Conservation (phyloP, 2,113 vertebrate species). For the Rhea americana region DNA sequence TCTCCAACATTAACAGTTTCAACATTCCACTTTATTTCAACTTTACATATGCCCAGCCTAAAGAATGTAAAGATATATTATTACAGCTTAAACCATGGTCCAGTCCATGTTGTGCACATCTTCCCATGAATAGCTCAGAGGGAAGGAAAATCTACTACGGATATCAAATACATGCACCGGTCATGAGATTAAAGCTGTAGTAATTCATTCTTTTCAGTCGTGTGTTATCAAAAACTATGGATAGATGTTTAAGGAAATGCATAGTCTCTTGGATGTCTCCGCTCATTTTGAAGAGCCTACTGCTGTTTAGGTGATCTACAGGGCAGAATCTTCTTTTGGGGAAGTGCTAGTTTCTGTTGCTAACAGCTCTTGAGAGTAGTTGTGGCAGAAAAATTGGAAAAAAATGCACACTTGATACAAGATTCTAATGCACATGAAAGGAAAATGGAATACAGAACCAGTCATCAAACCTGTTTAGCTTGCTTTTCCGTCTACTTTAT, state of each 20-base stretch:
- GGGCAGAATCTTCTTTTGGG: background rate
- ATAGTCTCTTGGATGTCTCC: background rate
- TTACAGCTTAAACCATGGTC: background rate
- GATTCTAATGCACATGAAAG: background rate
- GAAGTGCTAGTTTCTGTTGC: background rate
- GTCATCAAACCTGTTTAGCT: constrained; percentile 10
- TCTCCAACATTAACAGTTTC: background rate
- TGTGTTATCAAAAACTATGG: background rate
- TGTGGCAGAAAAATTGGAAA: background rate
- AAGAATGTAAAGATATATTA: background rate
- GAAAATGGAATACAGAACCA: background rate
- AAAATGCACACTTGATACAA: background rate
- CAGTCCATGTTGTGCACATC: background rate
- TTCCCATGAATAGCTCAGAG: background rate
- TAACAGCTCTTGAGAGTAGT: background rate
- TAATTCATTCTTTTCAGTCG: background rate
- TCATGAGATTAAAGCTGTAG: background rate
- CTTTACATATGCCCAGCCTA: background rate
- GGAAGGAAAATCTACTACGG: background rate
- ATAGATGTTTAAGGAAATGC: background rate
- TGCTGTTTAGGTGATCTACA: background rate
- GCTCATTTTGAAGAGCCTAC: background rate
- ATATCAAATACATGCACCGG: background rate
- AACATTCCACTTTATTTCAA: background rate
- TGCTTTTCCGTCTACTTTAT: constrained; percentile 31